A percentile compares a stretch with the other conserved stretches of the same genome.
Evolutionary conservation across 2,888 invertebrate species (phyloP).

Genomic region (Micoletzkya japonica): DNA sequence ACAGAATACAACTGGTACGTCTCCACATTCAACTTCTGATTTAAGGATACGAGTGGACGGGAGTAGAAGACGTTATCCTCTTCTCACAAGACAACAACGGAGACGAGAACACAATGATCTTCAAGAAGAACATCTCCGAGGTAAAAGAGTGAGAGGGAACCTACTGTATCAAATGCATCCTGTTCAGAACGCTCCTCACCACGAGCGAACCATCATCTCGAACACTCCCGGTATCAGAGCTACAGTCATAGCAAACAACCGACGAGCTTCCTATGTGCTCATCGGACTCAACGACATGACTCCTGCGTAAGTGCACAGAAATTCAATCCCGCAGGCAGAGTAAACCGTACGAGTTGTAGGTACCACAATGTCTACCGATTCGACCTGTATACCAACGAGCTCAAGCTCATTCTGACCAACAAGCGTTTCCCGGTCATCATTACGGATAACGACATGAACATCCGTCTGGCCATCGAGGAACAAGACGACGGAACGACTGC

Average conservation of each 20-base stretch:
- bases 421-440: conserved; percentile 56
- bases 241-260: conserved; percentile 55
- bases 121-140: conserved; percentile 60
- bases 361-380: conserved; percentile 60
- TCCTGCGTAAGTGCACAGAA: conserved; percentile 45
- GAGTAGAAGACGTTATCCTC: conserved; percentile 56
- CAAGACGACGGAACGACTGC: conserved; percentile 50
- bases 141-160: conserved; percentile 29
- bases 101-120: conserved; percentile 60
- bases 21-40: neutral
- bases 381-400: conserved; percentile 54
- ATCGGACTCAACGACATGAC: conserved; percentile 61
- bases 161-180: neutral
- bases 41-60: conserved; percentile 61
- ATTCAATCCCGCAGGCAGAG: too few relatives aligned
- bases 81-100: conserved; percentile 60
- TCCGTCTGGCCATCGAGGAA: conserved; percentile 57
- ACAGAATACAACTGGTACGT: neutral
- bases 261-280: conserved; percentile 43
- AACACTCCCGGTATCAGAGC: conserved; percentile 56
- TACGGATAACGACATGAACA: conserved; percentile 52
- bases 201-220: conserved; percentile 45
- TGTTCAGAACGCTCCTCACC: conserved; percentile 41
- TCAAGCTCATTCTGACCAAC: conserved; percentile 46
- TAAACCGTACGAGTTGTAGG: too few relatives aligned